Percentiles rank a stretch among this genome's conserved stretches.
phyloP scores from a whole-genome alignment of 2,113 vertebrate genomes.

The Trochalopteron elliotii region DNA sequence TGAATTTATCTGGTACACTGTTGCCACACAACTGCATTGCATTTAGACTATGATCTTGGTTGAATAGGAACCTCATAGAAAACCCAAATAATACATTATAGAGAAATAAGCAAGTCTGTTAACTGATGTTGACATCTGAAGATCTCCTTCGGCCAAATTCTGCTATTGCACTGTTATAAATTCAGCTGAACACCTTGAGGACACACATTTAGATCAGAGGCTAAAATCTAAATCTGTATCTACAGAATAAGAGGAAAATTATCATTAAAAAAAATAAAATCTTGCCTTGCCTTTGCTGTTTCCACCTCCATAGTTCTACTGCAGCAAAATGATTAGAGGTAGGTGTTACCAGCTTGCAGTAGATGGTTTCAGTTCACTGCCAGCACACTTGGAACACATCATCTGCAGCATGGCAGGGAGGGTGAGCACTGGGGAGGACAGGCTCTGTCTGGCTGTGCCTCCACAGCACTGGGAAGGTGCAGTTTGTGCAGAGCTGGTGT shows the following conservation, averaged over 20 bases:
- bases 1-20: conserved; percentile 56
- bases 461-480: neutral
- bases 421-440: neutral
- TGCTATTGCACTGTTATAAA: neutral
- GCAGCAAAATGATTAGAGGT: neutral
- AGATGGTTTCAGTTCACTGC: neutral
- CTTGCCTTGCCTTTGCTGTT: neutral
- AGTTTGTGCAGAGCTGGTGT: neutral
- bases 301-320: neutral
- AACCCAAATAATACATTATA: neutral
- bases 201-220: neutral
- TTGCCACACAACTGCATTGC: conserved; percentile 45
- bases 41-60: neutral
- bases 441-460: neutral
- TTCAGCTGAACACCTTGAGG: neutral
- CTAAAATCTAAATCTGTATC: neutral
- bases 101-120: neutral
- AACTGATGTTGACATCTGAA: neutral
- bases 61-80: neutral
- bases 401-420: neutral
- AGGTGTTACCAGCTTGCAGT: neutral
- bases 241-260: neutral
- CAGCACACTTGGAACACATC: neutral
- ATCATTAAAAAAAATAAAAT: neutral
- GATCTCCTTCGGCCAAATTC: neutral